Evolutionary conservation across 2,797 vertebrate species (phyloP).

Genomic region (Kryptopterus vitreolus): DNA sequence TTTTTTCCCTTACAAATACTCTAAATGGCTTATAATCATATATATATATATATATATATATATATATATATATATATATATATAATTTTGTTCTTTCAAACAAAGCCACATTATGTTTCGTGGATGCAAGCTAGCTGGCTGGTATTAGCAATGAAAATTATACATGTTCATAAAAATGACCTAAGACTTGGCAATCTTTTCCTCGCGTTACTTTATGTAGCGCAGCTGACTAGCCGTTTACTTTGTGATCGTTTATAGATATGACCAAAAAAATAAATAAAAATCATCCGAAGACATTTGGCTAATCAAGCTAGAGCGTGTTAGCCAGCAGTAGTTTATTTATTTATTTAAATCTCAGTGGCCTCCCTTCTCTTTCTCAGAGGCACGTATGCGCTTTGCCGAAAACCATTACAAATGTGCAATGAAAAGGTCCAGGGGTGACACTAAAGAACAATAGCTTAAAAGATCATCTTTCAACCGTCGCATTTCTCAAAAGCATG

Average conservation of each 20-base stretch:
- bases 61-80: too few relatives aligned
- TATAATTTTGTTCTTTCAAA: neutral
- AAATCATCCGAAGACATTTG: neutral
- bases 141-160: neutral
- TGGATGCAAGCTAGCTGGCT: neutral
- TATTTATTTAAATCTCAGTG: too few relatives aligned
- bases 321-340: neutral
- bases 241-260: neutral
- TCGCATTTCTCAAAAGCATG: neutral
- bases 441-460: neutral
- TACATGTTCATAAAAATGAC: slow-evolving; percentile 9
- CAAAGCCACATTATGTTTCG: neutral
- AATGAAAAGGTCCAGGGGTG: neutral
- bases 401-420: neutral
- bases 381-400: too few relatives aligned
- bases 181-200: neutral
- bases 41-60: too few relatives aligned
- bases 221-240: neutral
- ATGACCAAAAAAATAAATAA: neutral
- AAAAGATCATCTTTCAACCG: neutral
- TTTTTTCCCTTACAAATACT: neutral
- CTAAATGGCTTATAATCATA: neutral
- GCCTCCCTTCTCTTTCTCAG: too few relatives aligned
- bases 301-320: neutral
- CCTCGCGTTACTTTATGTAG: neutral